phyloP scores from a whole-genome alignment of 2,888 invertebrate species.

The Apeira syringaria region DNA sequence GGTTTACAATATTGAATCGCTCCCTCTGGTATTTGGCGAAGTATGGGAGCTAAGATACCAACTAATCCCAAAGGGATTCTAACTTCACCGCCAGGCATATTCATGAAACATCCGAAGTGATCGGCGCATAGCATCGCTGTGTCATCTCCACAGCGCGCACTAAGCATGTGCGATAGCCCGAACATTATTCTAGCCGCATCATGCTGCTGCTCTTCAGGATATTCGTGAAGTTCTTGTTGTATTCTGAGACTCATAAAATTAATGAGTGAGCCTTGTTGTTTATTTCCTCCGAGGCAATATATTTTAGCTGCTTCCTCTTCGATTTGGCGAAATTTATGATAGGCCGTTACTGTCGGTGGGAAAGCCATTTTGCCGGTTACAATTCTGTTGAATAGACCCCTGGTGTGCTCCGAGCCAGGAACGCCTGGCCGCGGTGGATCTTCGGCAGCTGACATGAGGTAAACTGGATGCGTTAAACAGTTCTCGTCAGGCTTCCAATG shows the following conservation, averaged over 20 bases:
- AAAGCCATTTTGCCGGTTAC: constrained; percentile 85
- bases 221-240: constrained; percentile 86
- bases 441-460: constrained; percentile 85
- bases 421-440: constrained; percentile 82
- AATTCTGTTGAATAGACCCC: constrained; percentile 85
- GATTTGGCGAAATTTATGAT: constrained; percentile 86
- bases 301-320: constrained; percentile 85
- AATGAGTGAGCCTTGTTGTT: constrained; percentile 85
- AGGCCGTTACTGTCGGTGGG: constrained; percentile 84
- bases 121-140: constrained; percentile 67
- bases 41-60: constrained; percentile 85
- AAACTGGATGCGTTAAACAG: constrained; percentile 80
- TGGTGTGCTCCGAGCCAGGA: constrained; percentile 74
- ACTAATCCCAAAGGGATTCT: constrained; percentile 86
- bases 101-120: constrained; percentile 69
- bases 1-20: constrained; percentile 87
- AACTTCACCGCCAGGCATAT: constrained; percentile 83
- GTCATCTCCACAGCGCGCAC: constrained; percentile 87
- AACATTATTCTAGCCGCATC: constrained; percentile 87
- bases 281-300: constrained; percentile 83
- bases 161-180: constrained; percentile 85
- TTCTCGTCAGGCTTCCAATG: constrained; percentile 84
- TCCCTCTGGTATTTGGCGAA: constrained; percentile 86
- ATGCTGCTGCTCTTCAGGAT: constrained; percentile 86
- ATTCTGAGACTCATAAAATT: constrained; percentile 87